Base-by-base conservation (phyloP, 2,797 vertebrate genomes). In the Zenarchopterus dispar region DNA sequence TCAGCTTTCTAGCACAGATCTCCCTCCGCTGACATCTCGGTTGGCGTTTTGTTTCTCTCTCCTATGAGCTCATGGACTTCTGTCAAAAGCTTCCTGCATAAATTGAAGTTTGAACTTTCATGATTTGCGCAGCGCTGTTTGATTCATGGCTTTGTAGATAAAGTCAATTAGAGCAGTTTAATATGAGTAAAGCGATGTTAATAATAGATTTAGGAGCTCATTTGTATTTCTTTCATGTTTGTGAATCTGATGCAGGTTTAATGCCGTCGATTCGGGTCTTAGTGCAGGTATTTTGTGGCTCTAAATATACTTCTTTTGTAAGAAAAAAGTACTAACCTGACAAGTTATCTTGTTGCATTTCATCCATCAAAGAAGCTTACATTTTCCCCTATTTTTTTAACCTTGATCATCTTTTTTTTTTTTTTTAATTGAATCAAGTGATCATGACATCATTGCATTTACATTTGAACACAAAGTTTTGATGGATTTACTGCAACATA, bases 161-260 rank as follows among this genome's bases (percentile, higher is more conserved):
- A 73, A 73, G 64, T 56, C 33, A 49, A 43, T 62, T 52, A 44
- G 53, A 51, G 43, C 1, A 15, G 43, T 69, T 46, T 43, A 52
- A 75, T 57, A 39, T 26, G 56, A 70, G 55, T 47, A 69, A 54
- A 61, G 56, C 17, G 47, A 62, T 57, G 49, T 63, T 47, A 19
- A 62, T 46, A 64, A 47, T 22, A 65, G 49, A 56, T 57, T 50
- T 21, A 11, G 47, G 33, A 42, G 43, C 62, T 68, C 28, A 13
- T 64, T 44, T 62, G 60, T 33, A 18, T 64, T 60, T 39, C 44
- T 31, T 23, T 51, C 56, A 50, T 50, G 50, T 51, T 45, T 39
- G 36, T 39, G 36, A 1, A 39, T 39, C 36, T 39, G 36, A 39
- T 28, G 28, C 28, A 28, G 28, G 28, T 65, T 42, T 11, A 28